These are phyloP conservation scores for Enteromius fasciolatus DNA, from an alignment of 2,797 vertebrate genomes.

Conservation along the genomic window DNA sequence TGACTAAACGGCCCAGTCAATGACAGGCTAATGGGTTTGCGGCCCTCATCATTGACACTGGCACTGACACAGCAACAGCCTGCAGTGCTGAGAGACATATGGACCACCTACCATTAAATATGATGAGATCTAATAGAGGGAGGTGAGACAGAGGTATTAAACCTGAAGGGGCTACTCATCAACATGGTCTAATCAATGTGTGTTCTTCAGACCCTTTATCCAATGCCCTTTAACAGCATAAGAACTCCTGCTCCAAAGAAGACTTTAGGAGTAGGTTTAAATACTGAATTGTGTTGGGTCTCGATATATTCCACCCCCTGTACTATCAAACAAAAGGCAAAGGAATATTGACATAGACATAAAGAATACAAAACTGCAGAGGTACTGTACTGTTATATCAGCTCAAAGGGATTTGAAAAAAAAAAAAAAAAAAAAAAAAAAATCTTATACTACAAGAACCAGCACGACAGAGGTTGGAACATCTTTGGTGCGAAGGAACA, in stretches of 20 bases:
- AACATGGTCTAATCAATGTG: slow-evolving; percentile 29
- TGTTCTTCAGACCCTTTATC: not conserved
- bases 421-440: not conserved
- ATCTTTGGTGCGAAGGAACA: slow-evolving; percentile 17
- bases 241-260: not conserved
- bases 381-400: not conserved
- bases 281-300: not conserved
- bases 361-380: slow-evolving; percentile 13
- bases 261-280: not conserved
- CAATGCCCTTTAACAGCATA: slow-evolving; percentile 24
- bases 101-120: slow-evolving; percentile 66
- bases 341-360: not conserved
- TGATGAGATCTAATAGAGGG: slow-evolving; percentile 63
- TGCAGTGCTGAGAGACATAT: slow-evolving; percentile 48
- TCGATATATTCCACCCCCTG: not conserved
- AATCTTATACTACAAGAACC: not conserved
- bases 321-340: not conserved
- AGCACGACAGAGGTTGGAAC: slow-evolving; percentile 23
- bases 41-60: slow-evolving; percentile 45
- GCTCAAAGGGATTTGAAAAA: slow-evolving; percentile 11
- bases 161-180: slow-evolving; percentile 55
- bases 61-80: slow-evolving; percentile 35
- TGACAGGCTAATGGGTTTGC: slow-evolving; percentile 37
- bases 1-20: slow-evolving; percentile 39
- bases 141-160: slow-evolving; percentile 54